A percentile compares a stretch with the other conserved stretches of the same genome.
Evolutionary conservation across 2,113 vertebrate species (phyloP).

Genomic region (Neolamprologus fasciatus): DNA sequence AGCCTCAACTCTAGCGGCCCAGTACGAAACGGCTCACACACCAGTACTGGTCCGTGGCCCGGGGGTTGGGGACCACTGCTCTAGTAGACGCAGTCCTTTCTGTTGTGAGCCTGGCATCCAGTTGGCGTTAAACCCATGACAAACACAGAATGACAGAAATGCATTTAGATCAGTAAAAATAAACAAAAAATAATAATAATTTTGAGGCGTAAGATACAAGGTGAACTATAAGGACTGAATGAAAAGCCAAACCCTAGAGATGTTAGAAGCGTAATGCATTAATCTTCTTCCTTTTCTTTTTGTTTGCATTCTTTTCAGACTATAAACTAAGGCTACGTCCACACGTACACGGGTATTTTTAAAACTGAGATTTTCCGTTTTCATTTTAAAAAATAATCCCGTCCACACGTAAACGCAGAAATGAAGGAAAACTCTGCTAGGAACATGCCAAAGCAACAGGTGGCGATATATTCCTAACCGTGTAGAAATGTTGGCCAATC

Average conservation of each 20-base stretch:
- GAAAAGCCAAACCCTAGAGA: not conserved
- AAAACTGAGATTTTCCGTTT: accelerated
- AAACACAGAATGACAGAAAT: not conserved
- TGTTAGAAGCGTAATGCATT: not conserved
- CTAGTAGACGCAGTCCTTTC: not conserved
- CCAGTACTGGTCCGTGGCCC: not conserved
- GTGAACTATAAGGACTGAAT: not conserved
- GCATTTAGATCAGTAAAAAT: not conserved
- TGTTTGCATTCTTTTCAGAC: not conserved
- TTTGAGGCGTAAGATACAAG: not conserved
- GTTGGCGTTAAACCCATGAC: not conserved
- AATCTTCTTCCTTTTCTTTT: not conserved
- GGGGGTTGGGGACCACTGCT: not conserved
- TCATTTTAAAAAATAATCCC: not conserved
- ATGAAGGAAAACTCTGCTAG: not conserved
- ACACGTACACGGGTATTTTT: not conserved
- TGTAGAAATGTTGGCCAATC: no score
- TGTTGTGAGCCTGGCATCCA: not conserved
- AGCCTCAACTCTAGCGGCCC: not conserved
- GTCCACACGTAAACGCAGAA: not conserved
- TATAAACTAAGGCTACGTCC: not conserved
- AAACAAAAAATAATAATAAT: not conserved
- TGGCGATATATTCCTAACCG: no score
- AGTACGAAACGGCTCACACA: accelerated
- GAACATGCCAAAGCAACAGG: no score